Conservation (phyloP, 1,140 invertebrate genomes). For the Megalopta genalis region DNA sequence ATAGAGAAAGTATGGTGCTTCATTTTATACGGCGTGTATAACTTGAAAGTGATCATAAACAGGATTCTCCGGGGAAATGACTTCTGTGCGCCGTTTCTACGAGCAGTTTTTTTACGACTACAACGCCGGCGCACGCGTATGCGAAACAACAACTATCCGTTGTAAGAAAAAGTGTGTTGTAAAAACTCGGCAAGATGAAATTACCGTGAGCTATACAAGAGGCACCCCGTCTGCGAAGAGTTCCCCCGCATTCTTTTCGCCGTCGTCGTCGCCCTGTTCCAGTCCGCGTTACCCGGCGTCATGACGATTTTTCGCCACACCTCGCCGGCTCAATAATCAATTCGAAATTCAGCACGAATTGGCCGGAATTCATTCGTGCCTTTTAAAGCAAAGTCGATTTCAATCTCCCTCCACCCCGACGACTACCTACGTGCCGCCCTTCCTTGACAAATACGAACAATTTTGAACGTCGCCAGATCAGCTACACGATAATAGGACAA, state of each 20-base stretch:
- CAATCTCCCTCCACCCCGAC: constrained; percentile 46
- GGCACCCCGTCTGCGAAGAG: constrained; percentile 3
- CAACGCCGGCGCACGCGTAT: constrained; percentile 19
- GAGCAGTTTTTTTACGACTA: constrained; percentile 52
- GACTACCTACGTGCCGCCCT: constrained; percentile 42
- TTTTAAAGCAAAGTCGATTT: constrained; percentile 55
- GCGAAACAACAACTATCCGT: constrained; percentile 16
- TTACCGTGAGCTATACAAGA: constrained; percentile 31
- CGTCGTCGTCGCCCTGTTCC: no score
- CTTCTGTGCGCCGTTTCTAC: constrained; percentile 44
- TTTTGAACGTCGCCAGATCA: constrained; percentile 61
- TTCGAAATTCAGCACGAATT: constrained; percentile 63
- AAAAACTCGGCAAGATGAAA: constrained; percentile 43
- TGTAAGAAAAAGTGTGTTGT: constrained; percentile 34
- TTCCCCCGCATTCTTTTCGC: neutral
- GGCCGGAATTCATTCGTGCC: constrained; percentile 53
- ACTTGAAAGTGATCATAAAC: constrained; percentile 64
- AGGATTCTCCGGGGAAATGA: constrained; percentile 63
- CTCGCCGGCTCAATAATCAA: constrained; percentile 32
- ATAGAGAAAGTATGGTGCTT: constrained; percentile 37
- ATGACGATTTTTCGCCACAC: constrained; percentile 48
- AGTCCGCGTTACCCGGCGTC: neutral
- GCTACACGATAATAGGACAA: constrained; percentile 60
- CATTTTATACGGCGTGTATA: constrained; percentile 58
- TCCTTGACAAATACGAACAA: constrained; percentile 68